Conservation (phyloP, 2,888 invertebrate species). For the Fragum sueziense region DNA sequence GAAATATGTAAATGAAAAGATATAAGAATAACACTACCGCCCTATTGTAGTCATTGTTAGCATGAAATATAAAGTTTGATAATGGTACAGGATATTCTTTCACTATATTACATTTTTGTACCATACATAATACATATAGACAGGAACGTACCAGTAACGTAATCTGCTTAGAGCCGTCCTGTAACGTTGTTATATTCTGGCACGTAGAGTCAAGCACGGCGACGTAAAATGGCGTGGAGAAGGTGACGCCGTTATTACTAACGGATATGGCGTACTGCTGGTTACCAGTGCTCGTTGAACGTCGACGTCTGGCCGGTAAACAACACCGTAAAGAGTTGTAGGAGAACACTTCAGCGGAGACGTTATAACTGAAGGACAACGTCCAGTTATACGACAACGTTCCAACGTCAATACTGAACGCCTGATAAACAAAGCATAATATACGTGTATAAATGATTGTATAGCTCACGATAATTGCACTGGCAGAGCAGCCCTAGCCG, state of each 20-base stretch:
- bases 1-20: too few relatives aligned
- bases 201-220: background rate
- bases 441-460: too few relatives aligned
- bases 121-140: too few relatives aligned
- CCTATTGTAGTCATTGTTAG: background rate
- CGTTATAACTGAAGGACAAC: background rate
- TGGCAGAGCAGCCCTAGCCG: too few relatives aligned
- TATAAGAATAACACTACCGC: too few relatives aligned
- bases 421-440: too few relatives aligned
- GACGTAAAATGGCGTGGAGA: background rate
- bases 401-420: background rate
- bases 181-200: constrained; percentile 1
- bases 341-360: background rate
- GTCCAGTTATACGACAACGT: background rate
- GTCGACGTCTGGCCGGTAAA: background rate
- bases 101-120: background rate
- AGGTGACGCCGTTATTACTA: constrained; percentile 8
- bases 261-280: background rate
- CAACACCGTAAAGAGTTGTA: constrained; percentile 7
- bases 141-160: background rate
- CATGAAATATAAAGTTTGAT: background rate
- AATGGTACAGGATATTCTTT: background rate
- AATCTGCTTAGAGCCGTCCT: constrained; percentile 11
- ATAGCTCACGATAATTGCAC: too few relatives aligned
- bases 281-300: background rate